Evolutionary conservation across 2,797 vertebrate genomes (phyloP).

Genomic region (Xenopus petersii): DNA sequence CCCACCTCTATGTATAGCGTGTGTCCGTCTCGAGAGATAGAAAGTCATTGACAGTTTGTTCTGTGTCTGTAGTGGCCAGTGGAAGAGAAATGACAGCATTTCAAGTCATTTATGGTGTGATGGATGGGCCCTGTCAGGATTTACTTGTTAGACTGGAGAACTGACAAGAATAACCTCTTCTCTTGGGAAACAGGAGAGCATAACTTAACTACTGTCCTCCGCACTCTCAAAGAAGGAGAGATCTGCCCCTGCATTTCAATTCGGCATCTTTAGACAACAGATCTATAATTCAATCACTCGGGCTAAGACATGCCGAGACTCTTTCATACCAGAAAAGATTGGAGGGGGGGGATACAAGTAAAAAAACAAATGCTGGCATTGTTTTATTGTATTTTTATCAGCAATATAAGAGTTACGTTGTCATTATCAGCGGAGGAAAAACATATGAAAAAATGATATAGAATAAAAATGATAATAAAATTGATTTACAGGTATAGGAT

Average conservation of each 20-base stretch:
- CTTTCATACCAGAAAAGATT: too few relatives aligned
- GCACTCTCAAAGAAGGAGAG: conserved; percentile 53
- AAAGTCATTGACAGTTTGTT: conserved; percentile 52
- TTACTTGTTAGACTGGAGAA: conserved; percentile 57
- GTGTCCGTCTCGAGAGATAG: conserved; percentile 47
- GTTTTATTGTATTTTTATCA: too few relatives aligned
- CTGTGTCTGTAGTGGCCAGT: conserved; percentile 48
- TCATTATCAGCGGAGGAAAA: too few relatives aligned
- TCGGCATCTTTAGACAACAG: conserved; percentile 10
- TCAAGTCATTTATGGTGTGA: conserved; percentile 59
- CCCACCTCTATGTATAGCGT: conserved; percentile 12
- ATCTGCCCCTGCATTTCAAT: conserved; percentile 37
- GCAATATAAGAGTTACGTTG: too few relatives aligned
- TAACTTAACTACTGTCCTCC: conserved; percentile 52
- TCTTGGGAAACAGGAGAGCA: conserved; percentile 49
- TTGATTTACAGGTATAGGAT: too few relatives aligned
- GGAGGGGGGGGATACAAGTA: too few relatives aligned
- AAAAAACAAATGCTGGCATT: too few relatives aligned
- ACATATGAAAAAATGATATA: too few relatives aligned
- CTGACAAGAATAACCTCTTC: conserved; percentile 66
- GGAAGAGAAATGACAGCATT: conserved; percentile 55
- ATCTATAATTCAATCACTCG: conserved; percentile 2
- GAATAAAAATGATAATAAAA: too few relatives aligned
- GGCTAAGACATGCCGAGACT: too few relatives aligned
- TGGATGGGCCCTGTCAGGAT: conserved; percentile 57